Evolutionary conservation across 1,140 invertebrate species (phyloP), one percentile per base, ranked within the genome.

Genomic region (Spodoptera litura): DNA sequence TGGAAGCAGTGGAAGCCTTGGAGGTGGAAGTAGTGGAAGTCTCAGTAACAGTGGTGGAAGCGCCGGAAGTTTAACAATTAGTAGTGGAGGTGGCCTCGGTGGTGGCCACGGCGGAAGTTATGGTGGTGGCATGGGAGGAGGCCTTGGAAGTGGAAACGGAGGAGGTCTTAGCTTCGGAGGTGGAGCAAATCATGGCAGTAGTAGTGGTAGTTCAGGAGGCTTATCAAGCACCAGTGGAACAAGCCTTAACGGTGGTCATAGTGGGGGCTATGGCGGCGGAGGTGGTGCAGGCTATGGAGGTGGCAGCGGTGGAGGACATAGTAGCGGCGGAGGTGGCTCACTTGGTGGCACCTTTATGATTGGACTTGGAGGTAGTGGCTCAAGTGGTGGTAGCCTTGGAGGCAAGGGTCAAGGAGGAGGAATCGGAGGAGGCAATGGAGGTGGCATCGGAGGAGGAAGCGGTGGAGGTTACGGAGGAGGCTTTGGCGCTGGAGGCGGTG

Each of bases 11-110:
- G 71, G 78, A 5, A 82, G 84, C 38, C 78, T 55, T 8, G 81
- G 83, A 56, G 71, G 85, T 10, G 79, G 80, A 64, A 44, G 11
- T n/a, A 81, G 81, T 4, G 79, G 66, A 25, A 80, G 84, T 10
- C 4, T 44, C 6, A 8, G 38, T 44, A 44, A 20, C 25, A 80
- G 81, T 5, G 80, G 75, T 1, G 35, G 27, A 11, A 27, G 6
- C 13, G 61, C 31, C 2, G 8, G 35, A n/a, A 38, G 61, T 20
- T 8, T 44, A 44, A 6, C 38, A 6, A n/a, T 15, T 10, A 15
- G 62, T 11, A 27, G 35, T n/a, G 38, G 62, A 9, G 4, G 25
- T 13, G 59, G 59, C 9, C 13, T 11, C 59, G 58, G 20, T n/a
- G 3, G 20, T 15, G 72, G 81, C 6, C 59, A 68, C 25, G 80